These are phyloP conservation scores for Ivindomyrus marchei DNA, from an alignment of 2,113 vertebrate species.

Conservation along the genomic window DNA sequence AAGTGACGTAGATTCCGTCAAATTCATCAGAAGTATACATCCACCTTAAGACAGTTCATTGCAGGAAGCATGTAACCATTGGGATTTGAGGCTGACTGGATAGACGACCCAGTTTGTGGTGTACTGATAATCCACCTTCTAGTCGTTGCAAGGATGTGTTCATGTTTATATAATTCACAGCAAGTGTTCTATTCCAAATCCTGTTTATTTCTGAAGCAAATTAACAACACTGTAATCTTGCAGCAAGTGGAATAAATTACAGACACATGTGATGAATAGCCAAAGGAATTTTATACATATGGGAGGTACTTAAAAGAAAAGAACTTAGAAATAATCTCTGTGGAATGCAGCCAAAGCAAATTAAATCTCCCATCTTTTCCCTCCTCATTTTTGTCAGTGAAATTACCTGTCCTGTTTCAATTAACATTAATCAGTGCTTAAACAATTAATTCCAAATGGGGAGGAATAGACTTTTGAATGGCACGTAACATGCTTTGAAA, in stretches of 20 bases:
- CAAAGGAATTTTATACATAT: conserved; percentile 15
- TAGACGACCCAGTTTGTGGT: neutral
- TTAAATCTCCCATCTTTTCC: conserved; percentile 11
- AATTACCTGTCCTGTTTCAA: conserved; percentile 33
- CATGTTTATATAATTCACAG: conserved; percentile 3
- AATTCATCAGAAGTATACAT: neutral
- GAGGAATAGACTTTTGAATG: neutral
- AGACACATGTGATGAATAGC: conserved; percentile 30
- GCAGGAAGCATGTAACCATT: neutral
- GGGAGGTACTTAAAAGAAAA: conserved; percentile 17
- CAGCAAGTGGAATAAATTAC: conserved; percentile 33
- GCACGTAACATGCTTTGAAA: neutral
- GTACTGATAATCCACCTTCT: conserved; percentile 37
- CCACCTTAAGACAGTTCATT: neutral
- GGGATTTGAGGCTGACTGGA: neutral
- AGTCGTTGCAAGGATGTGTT: conserved; percentile 20
- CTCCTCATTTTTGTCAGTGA: conserved; percentile 13
- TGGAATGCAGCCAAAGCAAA: neutral
- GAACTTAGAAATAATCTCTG: conserved; percentile 6
- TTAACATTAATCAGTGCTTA: conserved; percentile 25
- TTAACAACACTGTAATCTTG: conserved; percentile 29
- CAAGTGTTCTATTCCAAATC: conserved; percentile 20
- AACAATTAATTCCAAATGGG: neutral
- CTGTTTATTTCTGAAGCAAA: conserved; percentile 34
- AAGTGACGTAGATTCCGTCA: neutral